Evolutionary conservation across 1,140 invertebrate species (phyloP).

Genomic region (Sminthurinus signatus): DNA sequence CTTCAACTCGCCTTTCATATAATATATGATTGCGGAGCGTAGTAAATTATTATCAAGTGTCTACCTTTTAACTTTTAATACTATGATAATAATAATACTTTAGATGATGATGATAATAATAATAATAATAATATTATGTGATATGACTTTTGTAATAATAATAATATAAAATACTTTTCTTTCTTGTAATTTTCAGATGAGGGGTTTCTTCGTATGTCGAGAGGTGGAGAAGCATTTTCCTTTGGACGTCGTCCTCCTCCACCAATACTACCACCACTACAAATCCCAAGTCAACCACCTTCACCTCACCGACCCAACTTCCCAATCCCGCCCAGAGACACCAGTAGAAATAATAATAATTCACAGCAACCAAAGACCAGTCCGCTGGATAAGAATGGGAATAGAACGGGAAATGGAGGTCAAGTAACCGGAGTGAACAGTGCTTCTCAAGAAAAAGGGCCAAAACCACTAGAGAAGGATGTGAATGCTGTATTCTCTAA

Average conservation of each 20-base stretch:
- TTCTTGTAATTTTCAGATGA: slow-evolving; percentile 36
- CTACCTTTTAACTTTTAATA: no score
- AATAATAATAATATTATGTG: no score
- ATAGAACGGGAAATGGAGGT: slow-evolving; percentile 12
- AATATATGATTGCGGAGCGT: no score
- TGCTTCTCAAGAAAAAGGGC: neutral
- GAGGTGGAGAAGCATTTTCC: slow-evolving; percentile 41
- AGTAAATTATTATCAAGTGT: no score
- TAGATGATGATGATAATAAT: no score
- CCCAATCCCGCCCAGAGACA: slow-evolving; percentile 13
- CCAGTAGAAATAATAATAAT: neutral
- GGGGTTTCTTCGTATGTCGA: slow-evolving; percentile 42
- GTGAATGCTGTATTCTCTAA: slow-evolving; percentile 39
- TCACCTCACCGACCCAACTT: slow-evolving; percentile 16
- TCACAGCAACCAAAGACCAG: neutral
- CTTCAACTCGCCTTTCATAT: no score
- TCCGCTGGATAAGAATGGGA: slow-evolving; percentile 1
- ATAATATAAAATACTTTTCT: no score
- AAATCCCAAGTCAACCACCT: slow-evolving; percentile 36
- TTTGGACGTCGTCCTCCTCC: slow-evolving; percentile 39
- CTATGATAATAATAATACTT: no score
- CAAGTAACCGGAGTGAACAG: neutral
- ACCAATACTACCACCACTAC: slow-evolving; percentile 33
- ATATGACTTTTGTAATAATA: no score
- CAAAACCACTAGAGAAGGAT: slow-evolving; percentile 39